Evolutionary conservation across 1,140 invertebrate species (phyloP).

Genomic region (Zophobas atratus): DNA sequence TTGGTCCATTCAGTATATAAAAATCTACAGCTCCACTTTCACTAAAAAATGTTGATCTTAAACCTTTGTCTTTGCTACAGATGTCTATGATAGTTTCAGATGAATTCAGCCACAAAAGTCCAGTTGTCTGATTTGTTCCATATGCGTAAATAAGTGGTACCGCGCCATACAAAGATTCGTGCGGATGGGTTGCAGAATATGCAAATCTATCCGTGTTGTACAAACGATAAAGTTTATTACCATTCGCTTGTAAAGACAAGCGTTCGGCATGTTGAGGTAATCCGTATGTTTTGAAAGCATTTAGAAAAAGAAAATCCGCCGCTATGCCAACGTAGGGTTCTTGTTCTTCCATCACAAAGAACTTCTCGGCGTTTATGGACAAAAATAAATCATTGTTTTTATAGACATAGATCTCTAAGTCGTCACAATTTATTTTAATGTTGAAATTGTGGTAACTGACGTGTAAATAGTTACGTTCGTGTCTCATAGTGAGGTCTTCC

Average conservation of each 20-base stretch:
- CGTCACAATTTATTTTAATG: background rate
- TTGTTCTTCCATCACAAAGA: slow-evolving; percentile 40
- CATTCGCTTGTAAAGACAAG: slow-evolving; percentile 89
- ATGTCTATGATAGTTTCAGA: slow-evolving; percentile 99
- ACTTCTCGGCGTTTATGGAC: slow-evolving; percentile 30
- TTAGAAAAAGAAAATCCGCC: slow-evolving; percentile 86
- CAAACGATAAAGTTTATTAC: slow-evolving; percentile 87
- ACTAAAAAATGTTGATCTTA: slow-evolving; percentile 84
- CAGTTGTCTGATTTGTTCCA: slow-evolving; percentile 92
- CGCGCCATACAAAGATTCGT: slow-evolving; percentile 94
- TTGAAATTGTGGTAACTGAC: background rate
- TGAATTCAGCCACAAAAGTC: slow-evolving; percentile 96
- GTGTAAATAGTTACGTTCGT: background rate
- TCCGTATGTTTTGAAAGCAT: slow-evolving; percentile 92
- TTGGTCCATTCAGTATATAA: slow-evolving; percentile 92
- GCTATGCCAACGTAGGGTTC: slow-evolving; percentile 69
- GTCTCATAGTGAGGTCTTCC: background rate
- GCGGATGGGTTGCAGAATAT: slow-evolving; percentile 94
- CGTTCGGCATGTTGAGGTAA: slow-evolving; percentile 97
- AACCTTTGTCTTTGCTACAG: slow-evolving; percentile 77
- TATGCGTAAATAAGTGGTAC: slow-evolving; percentile 95
- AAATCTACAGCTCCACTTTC: slow-evolving; percentile 95
- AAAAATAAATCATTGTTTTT: slow-evolving; percentile 25
- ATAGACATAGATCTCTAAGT: slow-evolving; percentile 40
- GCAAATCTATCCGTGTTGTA: slow-evolving; percentile 99